phyloP scores from a whole-genome alignment of 2,888 invertebrate species.

The Neocrepidodera transversa region DNA sequence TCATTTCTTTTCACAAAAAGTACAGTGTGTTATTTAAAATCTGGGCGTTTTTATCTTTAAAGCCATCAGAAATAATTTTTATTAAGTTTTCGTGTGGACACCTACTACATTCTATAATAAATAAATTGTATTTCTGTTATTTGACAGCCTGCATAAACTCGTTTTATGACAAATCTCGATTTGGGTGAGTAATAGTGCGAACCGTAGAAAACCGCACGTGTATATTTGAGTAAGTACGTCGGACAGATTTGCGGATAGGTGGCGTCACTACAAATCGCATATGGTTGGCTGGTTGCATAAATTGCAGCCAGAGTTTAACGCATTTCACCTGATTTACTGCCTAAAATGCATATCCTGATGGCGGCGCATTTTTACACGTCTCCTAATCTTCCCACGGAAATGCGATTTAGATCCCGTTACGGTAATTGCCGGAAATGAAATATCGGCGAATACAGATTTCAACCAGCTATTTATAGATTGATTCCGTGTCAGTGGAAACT shows the following conservation, averaged over 20 bases:
- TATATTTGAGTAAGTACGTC: too few species aligned
- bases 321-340: conserved; percentile 36
- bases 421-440: conserved; percentile 31
- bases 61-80: too few species aligned
- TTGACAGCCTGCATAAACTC: too few species aligned
- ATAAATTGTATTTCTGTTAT: too few species aligned
- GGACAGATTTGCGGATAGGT: conserved; percentile 30
- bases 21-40: too few species aligned
- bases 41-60: too few species aligned
- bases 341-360: conserved; percentile 36
- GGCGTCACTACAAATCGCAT: conserved; percentile 20
- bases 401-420: conserved; percentile 26
- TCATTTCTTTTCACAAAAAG: too few species aligned
- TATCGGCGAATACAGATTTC: conserved; percentile 15
- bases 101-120: too few species aligned
- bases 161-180: too few species aligned
- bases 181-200: too few species aligned
- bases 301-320: conserved; percentile 33
- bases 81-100: too few species aligned
- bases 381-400: conserved; percentile 28
- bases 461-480: conserved; percentile 12
- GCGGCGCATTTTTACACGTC: conserved; percentile 31
- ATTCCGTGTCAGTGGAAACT: background rate
- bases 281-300: conserved; percentile 33
- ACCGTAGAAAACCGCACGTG: too few species aligned